Evolutionary conservation across 2,113 vertebrate genomes (phyloP), one percentile per base, ranked within the genome.

Genomic region (Dromas ardeola): DNA sequence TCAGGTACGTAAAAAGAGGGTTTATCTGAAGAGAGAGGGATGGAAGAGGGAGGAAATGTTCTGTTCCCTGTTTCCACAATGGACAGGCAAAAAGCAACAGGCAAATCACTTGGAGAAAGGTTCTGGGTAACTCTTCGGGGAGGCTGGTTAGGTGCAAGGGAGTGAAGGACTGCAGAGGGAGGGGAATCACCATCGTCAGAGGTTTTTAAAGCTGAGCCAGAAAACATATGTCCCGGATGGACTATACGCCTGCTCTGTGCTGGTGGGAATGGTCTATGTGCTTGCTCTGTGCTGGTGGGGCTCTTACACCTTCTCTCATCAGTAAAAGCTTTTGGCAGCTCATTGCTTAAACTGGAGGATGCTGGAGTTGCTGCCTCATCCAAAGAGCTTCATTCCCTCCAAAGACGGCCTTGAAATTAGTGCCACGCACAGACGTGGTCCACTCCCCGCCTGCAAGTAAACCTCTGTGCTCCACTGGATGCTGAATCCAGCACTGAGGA

Each of bases 201-300:
- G 8, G 11, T 30, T 40, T 85, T 45, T 43, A 52, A 36, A 86
- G 32, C 38, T 61, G 63, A 81, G 22, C 36, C 17, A 42, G 71
- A 58, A 58, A 81, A 43, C 6, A 30, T 1, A 1, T 2, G 0
- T 32, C 38, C 20, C 0, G 0, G 13, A 26, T 45, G 63, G 47
- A 11, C 45, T 47, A 3, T 20, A 20, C 12, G 21, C 47, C 47
- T 22, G 21, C 47, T 49, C 47, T 49, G 47, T 42, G 42, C 42
- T 42, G 29, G 53, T 2, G 27, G 43, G 29, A 47, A 47, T 21
- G 11, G 47, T 22, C 45, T 47, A 3, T 10, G 47, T 42, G 40
- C 16, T 17, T 52, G 12, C 13, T 29, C 23, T 18, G 53, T 45
- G 69, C 40, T 27, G 23, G 49, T 2, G 27, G 43, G 29, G 43